Base-by-base conservation (phyloP, 2,888 invertebrate species). In the Hypomecis punctinalis region DNA sequence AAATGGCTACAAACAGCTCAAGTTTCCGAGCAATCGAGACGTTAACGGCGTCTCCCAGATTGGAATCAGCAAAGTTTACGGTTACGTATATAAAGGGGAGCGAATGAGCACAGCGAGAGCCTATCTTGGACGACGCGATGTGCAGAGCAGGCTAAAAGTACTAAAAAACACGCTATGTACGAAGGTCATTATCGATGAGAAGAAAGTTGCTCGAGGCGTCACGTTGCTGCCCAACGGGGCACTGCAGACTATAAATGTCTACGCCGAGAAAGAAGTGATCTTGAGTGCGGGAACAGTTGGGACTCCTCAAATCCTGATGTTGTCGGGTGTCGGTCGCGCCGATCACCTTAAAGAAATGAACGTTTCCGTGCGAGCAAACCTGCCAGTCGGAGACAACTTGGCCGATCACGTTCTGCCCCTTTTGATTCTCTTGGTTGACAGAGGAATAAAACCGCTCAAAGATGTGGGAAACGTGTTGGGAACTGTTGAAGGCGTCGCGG, bases 291-390 rank as follows among this genome's bases (percentile, higher is more conserved):
- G 90, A 0, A 63, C 88, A 0, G 66, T 89, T 0, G 86, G 78
- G 0, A 84, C 85, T 0, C 82, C 90, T 7, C 87, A 89, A 45
- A 76, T 90, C 59, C 63, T 90, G 55, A 77, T 86, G 86, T 63
- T 84, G 35, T 90, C 90, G 0, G 90, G 90, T 0, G 68, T 90
- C 2, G 90, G 90, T 0, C 85, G 80, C 0, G 74, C 78, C 1
- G 73, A 77, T 0, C 87, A 88, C 53, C 73, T 90, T 42, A 42
- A 66, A 5, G 51, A 67, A 5, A 69, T 85, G 56, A 73, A 73
- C 0, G 82, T 90, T 13, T 61, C 72, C 0, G 78, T 85, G 3
- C 75, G 72, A 42, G 75, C 72, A 0, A 75, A 89, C 60, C 63
- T 86, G 13, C 79, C 88, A 0, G 89, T 90, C 3, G 90, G 90